A percentile compares a stretch with the other conserved stretches of the same genome.
Evolutionary conservation across 2,888 invertebrate genomes (phyloP).

Genomic region (Clitarchus hookeri): DNA sequence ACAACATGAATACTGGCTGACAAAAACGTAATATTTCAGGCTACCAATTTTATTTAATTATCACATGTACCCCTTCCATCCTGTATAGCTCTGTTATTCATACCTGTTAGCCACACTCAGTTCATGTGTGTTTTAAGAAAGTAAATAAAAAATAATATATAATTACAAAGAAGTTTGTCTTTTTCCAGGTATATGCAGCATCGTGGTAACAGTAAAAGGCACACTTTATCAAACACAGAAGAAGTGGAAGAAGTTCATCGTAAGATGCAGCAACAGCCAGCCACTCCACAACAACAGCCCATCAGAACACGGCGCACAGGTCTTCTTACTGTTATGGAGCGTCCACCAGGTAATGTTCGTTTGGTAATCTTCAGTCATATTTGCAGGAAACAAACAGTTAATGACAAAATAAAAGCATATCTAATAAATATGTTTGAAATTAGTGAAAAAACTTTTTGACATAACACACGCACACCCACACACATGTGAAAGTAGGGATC

Average conservation of each 20-base stretch:
- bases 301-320: constrained; percentile 77
- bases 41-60: too few species aligned
- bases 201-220: constrained; percentile 74
- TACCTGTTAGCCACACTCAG: too few species aligned
- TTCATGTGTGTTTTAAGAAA: not conserved
- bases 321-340: constrained; percentile 81
- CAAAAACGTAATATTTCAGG: too few species aligned
- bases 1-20: too few species aligned
- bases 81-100: too few species aligned
- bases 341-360: constrained; percentile 75
- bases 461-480: too few species aligned
- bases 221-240: constrained; percentile 78
- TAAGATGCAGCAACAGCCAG: constrained; percentile 49
- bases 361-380: not conserved
- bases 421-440: too few species aligned
- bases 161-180: not conserved
- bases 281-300: constrained; percentile 52
- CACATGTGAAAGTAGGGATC: too few species aligned
- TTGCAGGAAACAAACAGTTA: not conserved
- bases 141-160: not conserved
- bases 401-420: too few species aligned
- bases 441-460: too few species aligned
- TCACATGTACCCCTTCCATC: too few species aligned
- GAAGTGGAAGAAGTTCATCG: constrained; percentile 61
- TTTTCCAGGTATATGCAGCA: constrained; percentile 72